A percentile compares a stretch with the other conserved stretches of the same genome.
phyloP scores from a whole-genome alignment of 2,113 vertebrate genomes.

The Lepus europaeus region DNA sequence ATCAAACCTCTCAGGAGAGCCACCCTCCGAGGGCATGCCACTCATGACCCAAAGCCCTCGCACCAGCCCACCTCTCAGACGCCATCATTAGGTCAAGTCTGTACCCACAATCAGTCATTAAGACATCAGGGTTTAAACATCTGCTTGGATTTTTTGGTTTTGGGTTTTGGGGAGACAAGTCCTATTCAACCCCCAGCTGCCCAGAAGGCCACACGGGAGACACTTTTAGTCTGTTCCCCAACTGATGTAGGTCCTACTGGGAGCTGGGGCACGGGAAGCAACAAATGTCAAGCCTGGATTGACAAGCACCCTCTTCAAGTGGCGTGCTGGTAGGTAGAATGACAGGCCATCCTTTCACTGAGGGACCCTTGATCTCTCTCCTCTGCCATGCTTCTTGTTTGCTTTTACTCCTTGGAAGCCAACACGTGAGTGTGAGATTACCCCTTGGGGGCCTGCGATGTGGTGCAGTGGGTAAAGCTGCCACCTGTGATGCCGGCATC shows the following conservation, averaged over 20 bases:
- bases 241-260: not conserved
- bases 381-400: not conserved
- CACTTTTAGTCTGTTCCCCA: not conserved
- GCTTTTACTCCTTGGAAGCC: not conserved
- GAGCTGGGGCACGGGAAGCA: not conserved
- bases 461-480: no score
- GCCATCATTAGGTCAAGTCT: no score
- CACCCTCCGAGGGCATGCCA: no score
- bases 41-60: no score
- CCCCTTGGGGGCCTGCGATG: not conserved
- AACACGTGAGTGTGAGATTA: not conserved
- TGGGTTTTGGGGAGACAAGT: no score
- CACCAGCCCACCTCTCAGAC: no score
- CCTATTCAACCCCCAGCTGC: not conserved
- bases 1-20: no score
- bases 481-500: no score
- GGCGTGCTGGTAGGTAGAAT: not conserved
- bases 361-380: not conserved
- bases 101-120: no score
- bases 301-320: not conserved
- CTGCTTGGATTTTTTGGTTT: no score
- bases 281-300: slow-evolving; percentile 16
- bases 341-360: not conserved
- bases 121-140: no score
- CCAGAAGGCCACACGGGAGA: not conserved